Conservation (phyloP, 2,888 invertebrate genomes). For the Synanthedon myopaeformis region DNA sequence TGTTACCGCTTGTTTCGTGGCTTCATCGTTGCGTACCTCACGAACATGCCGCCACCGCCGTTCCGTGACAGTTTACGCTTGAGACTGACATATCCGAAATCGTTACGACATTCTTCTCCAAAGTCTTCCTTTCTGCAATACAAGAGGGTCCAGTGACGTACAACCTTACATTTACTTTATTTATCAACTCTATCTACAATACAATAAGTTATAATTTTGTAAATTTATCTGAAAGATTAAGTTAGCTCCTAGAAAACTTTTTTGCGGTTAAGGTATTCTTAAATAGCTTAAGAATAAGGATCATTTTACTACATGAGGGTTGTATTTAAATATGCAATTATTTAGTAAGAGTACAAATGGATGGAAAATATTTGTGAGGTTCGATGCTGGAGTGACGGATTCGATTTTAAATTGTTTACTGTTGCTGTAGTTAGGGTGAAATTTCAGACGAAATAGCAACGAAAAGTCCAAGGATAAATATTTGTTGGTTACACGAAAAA, state of each 20-base stretch:
- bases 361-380: constrained; percentile 30
- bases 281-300: constrained; percentile 9
- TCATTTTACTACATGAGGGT: constrained; percentile 12
- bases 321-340: neutral
- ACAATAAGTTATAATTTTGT: neutral
- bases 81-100: constrained; percentile 62
- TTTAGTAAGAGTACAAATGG: constrained; percentile 11
- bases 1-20: constrained; percentile 18
- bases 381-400: constrained; percentile 36
- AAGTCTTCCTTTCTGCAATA: constrained; percentile 46
- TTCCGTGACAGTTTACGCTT: constrained; percentile 41
- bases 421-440: constrained; percentile 21
- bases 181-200: neutral
- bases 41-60: constrained; percentile 18
- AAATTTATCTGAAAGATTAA: too few relatives aligned
- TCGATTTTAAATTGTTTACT: constrained; percentile 53
- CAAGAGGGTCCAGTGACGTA: constrained; percentile 30
- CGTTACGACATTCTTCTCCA: constrained; percentile 58
- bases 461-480: neutral
- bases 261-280: neutral
- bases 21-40: constrained; percentile 22
- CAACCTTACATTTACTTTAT: constrained; percentile 3
- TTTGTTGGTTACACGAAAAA: neutral
- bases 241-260: neutral
- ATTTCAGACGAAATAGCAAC: constrained; percentile 2